Evolutionary conservation across 2,888 invertebrate species (phyloP), one percentile per base, ranked within the genome.

Genomic region (Agrochola circellaris): DNA sequence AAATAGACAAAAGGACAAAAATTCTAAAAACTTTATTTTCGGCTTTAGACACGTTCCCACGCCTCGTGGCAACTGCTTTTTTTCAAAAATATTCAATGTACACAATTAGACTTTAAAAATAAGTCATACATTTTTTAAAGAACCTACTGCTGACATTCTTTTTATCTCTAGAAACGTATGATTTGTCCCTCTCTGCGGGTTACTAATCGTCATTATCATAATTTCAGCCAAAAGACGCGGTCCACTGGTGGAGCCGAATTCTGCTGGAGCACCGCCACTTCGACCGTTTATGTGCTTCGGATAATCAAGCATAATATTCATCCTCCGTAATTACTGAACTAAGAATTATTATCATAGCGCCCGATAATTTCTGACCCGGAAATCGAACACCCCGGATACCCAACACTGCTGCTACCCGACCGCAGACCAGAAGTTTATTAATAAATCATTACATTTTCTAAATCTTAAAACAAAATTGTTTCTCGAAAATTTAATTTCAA

Each of bases 391-490:
- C 34, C 26, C 60, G 65, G 83, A 66, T 45, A 62, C 15, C 34
- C 58, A 62, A 51, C 38, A 38, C 84, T 64, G 62, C 56, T 64
- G 84, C 38, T 61, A 72, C 38, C 73, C 66, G 62, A 60, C 73
- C 75, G 30, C 38, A 67, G 13, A 51, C 70, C 64, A 42, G 75
- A 89, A 89, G 76, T 84, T 86, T 45, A 70, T 70, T 65, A 75
- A 88, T 83, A 83, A 88, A 89, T 86, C 83, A 79, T 60, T 34
- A 64, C 54, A 64, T 72, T 82, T 74, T 71, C 58, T 45, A 78
- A 75, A 79, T 58, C 66, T 81, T 79, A 69, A 82, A 82, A 72
- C 72, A 73, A 84, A 80, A 86, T 81, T 78, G 77, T 82, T 81
- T 77, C 75, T 62, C 60, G 42, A 72, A 88, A 87, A 81, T 81